Evolutionary conservation across 2,797 vertebrate genomes (phyloP).

Genomic region (Siniperca obscura): DNA sequence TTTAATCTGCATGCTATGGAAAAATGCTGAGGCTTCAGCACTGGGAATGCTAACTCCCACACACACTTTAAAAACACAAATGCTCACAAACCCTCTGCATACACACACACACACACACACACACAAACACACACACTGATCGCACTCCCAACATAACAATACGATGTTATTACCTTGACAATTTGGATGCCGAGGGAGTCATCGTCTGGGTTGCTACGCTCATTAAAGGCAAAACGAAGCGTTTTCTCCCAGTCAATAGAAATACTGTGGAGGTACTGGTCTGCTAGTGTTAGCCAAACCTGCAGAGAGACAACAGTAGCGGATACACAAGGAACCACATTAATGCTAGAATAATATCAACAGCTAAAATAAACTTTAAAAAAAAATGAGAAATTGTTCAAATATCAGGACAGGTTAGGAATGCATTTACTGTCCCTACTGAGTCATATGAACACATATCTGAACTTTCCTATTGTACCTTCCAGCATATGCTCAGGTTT

Average conservation of each 20-base stretch:
- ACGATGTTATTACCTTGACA: constrained; percentile 89
- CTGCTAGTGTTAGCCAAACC: constrained; percentile 98
- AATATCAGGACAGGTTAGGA: neutral
- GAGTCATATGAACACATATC: neutral
- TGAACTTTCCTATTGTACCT: neutral
- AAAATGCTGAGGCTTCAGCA: neutral
- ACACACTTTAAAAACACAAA: neutral
- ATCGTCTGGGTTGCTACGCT: constrained; percentile 98
- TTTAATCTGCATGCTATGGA: neutral
- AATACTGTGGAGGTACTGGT: constrained; percentile 97
- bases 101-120: constrained; percentile 34
- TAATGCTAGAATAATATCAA: neutral
- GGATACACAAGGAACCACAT: constrained; percentile 2
- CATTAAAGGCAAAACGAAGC: constrained; percentile 98
- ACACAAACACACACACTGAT: constrained; percentile 26
- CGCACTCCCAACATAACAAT: neutral
- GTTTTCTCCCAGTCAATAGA: constrained; percentile 99
- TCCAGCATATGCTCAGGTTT: neutral
- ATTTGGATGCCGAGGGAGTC: constrained; percentile 99
- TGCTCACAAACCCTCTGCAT: constrained; percentile 1
- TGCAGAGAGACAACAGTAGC: constrained; percentile 65
- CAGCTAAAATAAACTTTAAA: neutral
- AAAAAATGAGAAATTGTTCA: neutral
- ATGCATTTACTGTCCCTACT: neutral
- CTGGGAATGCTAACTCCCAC: neutral